phyloP scores from a whole-genome alignment of 2,888 invertebrate genomes.

The Plagodis dolabraria region DNA sequence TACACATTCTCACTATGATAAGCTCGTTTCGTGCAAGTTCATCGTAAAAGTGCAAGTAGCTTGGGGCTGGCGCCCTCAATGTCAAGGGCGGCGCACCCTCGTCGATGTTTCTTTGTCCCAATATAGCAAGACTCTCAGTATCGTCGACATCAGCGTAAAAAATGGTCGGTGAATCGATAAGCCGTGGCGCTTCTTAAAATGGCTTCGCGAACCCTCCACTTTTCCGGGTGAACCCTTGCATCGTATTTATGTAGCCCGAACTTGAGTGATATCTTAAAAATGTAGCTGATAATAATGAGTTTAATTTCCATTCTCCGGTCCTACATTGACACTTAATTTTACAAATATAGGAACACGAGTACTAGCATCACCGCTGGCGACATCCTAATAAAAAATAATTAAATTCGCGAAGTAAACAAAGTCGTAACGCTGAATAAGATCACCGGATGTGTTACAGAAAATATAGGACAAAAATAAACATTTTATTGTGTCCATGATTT shows the following conservation, averaged over 20 bases:
- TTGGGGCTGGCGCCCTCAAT: slow-evolving; percentile 69
- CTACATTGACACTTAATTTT: slow-evolving; percentile 42
- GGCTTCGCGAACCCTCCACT: slow-evolving; percentile 41
- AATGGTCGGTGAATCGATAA: slow-evolving; percentile 33
- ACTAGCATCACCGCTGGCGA: slow-evolving; percentile 1
- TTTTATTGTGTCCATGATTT: slow-evolving; percentile 23
- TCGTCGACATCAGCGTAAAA: slow-evolving; percentile 36
- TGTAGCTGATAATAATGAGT: slow-evolving; percentile 45
- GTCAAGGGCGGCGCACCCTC: slow-evolving; percentile 61
- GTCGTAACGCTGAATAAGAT: slow-evolving; percentile 23
- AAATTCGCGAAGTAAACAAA: slow-evolving; percentile 25
- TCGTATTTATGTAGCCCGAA: slow-evolving; percentile 49
- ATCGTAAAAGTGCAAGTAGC: slow-evolving; percentile 56
- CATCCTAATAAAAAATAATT: slow-evolving; percentile 2
- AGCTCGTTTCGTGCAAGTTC: slow-evolving; percentile 49
- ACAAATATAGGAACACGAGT: slow-evolving; percentile 43
- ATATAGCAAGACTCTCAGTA: slow-evolving; percentile 48
- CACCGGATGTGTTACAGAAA: slow-evolving; percentile 18
- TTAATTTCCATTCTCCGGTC: slow-evolving; percentile 22
- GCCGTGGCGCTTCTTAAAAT: slow-evolving; percentile 44
- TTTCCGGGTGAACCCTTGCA: slow-evolving; percentile 50
- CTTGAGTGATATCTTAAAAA: slow-evolving; percentile 56
- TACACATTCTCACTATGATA: slow-evolving; percentile 21
- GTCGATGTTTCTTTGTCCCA: slow-evolving; percentile 47
- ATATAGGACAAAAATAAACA: slow-evolving; percentile 16